Base-by-base conservation (phyloP, 2,888 invertebrate species). In the Lithophane ornitopus region DNA sequence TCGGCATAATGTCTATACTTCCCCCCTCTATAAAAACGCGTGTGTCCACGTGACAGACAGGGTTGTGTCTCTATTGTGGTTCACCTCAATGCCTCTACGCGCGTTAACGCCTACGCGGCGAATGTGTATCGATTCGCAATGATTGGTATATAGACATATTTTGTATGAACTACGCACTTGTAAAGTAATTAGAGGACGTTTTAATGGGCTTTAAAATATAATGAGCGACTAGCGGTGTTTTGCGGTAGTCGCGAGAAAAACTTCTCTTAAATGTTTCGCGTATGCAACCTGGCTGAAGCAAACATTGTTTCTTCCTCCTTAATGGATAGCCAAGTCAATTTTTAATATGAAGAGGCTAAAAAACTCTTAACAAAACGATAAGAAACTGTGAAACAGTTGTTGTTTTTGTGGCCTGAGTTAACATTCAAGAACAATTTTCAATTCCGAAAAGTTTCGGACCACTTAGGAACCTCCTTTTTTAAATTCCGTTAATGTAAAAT, bases 21-120 rank as follows among this genome's bases (percentile, higher is more conserved):
- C 3, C 14, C 56, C n/a, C 11, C 59, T 63, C 41, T 49, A 58
- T n/a, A 49, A 59, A 61, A 84, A 59, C 81, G 34, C 19, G 81
- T 62, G 44, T 46, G 1, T 61, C 22, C 81, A 81, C 81, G 81
- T 82, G 85, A 75, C 56, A 22, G 44, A 26, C 44, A 44, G 49
- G 58, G 26, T 22, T 46, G 66, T 66, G 46, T 56, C 46, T 65
- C 44, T 65, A 34, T n/a, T 39, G 71, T 11, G 62, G 65, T 44
- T 69, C 66, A 58, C 14, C 65, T 72, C 63, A 68, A 28, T 3
- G n/a, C 8, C 54, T 16, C 34, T 26, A 34, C 39, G 16, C 16
- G n/a, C 19, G 28, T 22, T 16, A 41, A 54, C 70, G 70, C 80
- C 69, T 75, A 81, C 75, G 49, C 67, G 14, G 34, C 11, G 56